phyloP scores from a whole-genome alignment of 2,797 vertebrate species.

The Scolopax rusticola region DNA sequence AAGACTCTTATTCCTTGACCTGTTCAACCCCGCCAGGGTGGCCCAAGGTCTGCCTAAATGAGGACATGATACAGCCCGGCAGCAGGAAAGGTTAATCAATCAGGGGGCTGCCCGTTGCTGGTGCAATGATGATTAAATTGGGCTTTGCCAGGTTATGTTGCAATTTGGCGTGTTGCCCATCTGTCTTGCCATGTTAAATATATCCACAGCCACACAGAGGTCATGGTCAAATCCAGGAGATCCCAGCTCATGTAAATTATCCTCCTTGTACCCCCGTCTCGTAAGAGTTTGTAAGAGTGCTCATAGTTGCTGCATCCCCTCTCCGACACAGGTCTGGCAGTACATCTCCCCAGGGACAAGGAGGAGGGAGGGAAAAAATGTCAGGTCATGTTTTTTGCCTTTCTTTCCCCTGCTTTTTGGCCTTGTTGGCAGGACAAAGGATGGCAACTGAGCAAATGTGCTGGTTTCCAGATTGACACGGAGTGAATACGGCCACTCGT shows the following conservation, averaged over 20 bases:
- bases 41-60: not conserved
- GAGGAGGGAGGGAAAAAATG: not conserved
- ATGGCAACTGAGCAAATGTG: not conserved
- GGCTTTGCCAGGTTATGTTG: not conserved
- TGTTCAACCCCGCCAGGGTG: rapidly evolving
- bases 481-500: not conserved
- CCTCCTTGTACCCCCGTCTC: not conserved
- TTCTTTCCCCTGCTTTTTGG: not conserved
- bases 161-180: not conserved
- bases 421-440: conserved; percentile 27
- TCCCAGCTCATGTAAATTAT: not conserved
- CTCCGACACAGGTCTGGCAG: rapidly evolving
- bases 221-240: not conserved
- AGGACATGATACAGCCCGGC: not conserved
- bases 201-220: not conserved
- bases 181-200: not conserved
- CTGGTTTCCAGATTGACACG: not conserved
- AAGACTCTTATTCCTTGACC: not conserved
- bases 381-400: not conserved
- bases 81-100: not conserved
- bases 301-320: not conserved
- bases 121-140: not conserved
- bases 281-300: not conserved
- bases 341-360: not conserved
- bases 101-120: not conserved